These are phyloP conservation scores for Samia ricini DNA, from an alignment of 1,140 invertebrate genomes.

Conservation along the genomic window DNA sequence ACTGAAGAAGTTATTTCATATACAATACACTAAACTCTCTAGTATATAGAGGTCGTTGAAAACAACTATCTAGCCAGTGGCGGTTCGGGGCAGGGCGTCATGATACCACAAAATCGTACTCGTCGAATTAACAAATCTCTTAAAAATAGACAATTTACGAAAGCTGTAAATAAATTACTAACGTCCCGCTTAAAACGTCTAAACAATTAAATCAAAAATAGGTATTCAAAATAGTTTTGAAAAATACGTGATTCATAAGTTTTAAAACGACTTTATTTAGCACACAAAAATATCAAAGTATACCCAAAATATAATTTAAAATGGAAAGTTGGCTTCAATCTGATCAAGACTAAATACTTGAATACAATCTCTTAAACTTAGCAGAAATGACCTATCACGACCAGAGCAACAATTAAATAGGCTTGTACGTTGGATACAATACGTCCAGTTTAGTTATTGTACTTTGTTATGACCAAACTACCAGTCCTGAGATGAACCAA, in stretches of 20 bases:
- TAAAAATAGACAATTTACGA: too few relatives aligned
- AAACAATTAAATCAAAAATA: too few relatives aligned
- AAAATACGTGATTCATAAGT: too few relatives aligned
- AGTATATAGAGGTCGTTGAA: too few relatives aligned
- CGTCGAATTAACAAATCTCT: too few relatives aligned
- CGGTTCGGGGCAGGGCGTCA: too few relatives aligned
- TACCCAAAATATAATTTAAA: neutral
- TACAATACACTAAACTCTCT: neutral
- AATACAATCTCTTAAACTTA: conserved; percentile 21
- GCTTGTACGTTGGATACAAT: conserved; percentile 42
- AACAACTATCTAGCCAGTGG: too few relatives aligned
- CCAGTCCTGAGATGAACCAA: conserved; percentile 25
- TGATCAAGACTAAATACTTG: conserved; percentile 5
- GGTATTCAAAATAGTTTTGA: too few relatives aligned
- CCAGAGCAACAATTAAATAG: conserved; percentile 49
- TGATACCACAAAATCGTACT: too few relatives aligned
- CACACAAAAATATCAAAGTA: neutral
- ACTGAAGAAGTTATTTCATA: neutral
- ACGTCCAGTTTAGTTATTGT: too few relatives aligned
- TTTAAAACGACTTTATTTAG: neutral
- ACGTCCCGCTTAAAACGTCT: too few relatives aligned
- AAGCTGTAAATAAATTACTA: too few relatives aligned
- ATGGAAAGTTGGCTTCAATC: neutral
- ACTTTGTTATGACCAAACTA: conserved; percentile 29
- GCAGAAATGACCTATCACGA: conserved; percentile 33